Evolutionary conservation across 2,797 vertebrate species (phyloP), one percentile per base, ranked within the genome.

Genomic region (Petrocephalus schoutedeni): DNA sequence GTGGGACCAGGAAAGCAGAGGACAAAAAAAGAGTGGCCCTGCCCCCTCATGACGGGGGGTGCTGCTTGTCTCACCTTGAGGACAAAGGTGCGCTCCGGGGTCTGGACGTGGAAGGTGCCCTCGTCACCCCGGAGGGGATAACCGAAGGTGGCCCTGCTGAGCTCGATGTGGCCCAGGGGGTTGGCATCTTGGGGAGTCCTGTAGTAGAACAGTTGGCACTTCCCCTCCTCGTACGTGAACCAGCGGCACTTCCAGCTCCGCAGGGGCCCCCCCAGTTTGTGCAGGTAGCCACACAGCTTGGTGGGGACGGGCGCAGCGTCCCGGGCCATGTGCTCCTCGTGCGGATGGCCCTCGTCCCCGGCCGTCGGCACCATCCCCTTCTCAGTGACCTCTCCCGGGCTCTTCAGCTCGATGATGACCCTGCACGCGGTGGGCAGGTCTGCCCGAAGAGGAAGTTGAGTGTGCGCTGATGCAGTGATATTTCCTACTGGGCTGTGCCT

Each of bases 191-290:
- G 96, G 0, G 97, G 95, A 0, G 96, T 98, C 67, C 98, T 96
- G 91, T 96, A 99, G 90, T 99, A 99, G 10, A 96, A 95, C 90
- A 98, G 93, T 88, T 94, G 93, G 90, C 97, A 97, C 89, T 96
- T 97, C 87, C 94, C 96, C 91, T 97, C 96, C 89, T 98, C 97
- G 0, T 97, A 98, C 45, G 93, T 94, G 91, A 99, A 99, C 97
- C 98, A 99, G 23, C 98, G 97, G 87, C 93, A 96, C 90, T 99
- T 99, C 98, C 98, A 99, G 51, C 95, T 91, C 90, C 93, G 97
- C 51, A 99, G 95, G 0, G 98, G 97, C 0, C 97, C 98, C 0
- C 96, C 98, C 80, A 96, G 95, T 91, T 99, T 99, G 90, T 95
- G 95, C 86, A 99, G 95, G 91, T 97, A 99, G 3, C 98, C 98